These are phyloP conservation scores for Steromphala cineraria DNA, from an alignment of 2,888 invertebrate genomes.

Conservation along the genomic window DNA sequence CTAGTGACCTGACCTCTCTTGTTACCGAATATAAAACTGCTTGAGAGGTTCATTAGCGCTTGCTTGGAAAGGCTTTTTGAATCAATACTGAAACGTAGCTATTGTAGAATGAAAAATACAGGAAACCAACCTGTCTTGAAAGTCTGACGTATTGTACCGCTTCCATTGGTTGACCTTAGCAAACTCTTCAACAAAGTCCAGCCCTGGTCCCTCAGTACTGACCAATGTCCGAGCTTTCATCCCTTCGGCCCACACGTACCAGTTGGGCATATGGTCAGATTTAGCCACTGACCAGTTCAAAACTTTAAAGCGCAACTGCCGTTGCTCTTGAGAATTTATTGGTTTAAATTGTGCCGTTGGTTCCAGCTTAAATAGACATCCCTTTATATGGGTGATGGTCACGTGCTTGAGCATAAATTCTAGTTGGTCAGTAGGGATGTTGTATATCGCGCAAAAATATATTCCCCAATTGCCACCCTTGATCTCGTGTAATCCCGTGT, in stretches of 20 bases:
- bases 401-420: constrained; percentile 15
- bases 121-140: neutral
- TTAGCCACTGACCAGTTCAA: constrained; percentile 40
- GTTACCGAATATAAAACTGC: too few relatives aligned
- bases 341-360: constrained; percentile 31
- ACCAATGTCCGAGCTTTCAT: constrained; percentile 43
- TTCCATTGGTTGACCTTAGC: constrained; percentile 55
- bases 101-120: too few relatives aligned
- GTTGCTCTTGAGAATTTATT: constrained; percentile 27
- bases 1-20: too few relatives aligned
- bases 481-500: constrained; percentile 44
- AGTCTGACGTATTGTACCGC: constrained; percentile 29
- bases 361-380: constrained; percentile 46
- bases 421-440: constrained; percentile 31
- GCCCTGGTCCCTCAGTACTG: constrained; percentile 43
- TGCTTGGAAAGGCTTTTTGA: too few relatives aligned
- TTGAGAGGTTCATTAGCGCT: too few relatives aligned
- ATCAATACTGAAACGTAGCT: too few relatives aligned
- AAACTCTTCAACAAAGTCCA: constrained; percentile 50
- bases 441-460: constrained; percentile 48
- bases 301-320: constrained; percentile 32
- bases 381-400: constrained; percentile 43
- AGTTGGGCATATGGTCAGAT: constrained; percentile 54
- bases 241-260: constrained; percentile 47
- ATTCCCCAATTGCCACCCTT: constrained; percentile 59